Conservation (phyloP, 1,140 invertebrate species). For the Stenopsyche tienmushanensis region DNA sequence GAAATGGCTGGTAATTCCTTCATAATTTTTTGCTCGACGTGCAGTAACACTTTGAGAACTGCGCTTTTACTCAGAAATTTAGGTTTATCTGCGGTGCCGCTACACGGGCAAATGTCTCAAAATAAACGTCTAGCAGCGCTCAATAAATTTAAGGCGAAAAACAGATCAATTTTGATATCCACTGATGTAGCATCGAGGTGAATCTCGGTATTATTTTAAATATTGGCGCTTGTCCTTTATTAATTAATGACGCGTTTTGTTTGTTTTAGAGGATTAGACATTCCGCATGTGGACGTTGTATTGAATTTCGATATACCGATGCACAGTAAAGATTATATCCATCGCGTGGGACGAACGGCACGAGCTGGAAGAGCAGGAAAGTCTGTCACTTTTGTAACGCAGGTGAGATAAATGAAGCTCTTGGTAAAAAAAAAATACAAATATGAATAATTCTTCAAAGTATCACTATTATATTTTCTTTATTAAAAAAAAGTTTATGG, state of each 20-base stretch:
- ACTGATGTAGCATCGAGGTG: conserved; percentile 97
- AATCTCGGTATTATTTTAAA: conserved; percentile 35
- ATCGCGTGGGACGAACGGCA: conserved; percentile 94
- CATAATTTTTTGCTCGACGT: conserved; percentile 97
- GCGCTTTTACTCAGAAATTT: conserved; percentile 86
- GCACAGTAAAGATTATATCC: conserved; percentile 95
- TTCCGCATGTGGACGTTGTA: conserved; percentile 97
- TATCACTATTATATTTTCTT: not conserved
- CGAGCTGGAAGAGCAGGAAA: conserved; percentile 86
- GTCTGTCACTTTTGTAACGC: conserved; percentile 82
- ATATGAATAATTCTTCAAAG: not conserved
- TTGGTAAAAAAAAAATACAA: conserved; percentile 23
- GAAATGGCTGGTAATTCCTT: conserved; percentile 95
- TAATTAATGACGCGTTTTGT: conserved; percentile 13
- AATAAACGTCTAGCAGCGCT: conserved; percentile 89
- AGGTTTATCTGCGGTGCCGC: conserved; percentile 87
- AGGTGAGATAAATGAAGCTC: no score
- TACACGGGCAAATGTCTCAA: conserved; percentile 97
- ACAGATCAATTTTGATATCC: conserved; percentile 85
- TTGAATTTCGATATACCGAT: conserved; percentile 97
- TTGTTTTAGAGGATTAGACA: conserved; percentile 87
- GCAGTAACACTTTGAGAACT: conserved; percentile 85
- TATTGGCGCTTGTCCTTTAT: not conserved
- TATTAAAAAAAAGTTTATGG: no score
- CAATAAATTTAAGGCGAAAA: conserved; percentile 91